phyloP scores from a whole-genome alignment of 2,888 invertebrate species.

The Microplitis manilae region DNA sequence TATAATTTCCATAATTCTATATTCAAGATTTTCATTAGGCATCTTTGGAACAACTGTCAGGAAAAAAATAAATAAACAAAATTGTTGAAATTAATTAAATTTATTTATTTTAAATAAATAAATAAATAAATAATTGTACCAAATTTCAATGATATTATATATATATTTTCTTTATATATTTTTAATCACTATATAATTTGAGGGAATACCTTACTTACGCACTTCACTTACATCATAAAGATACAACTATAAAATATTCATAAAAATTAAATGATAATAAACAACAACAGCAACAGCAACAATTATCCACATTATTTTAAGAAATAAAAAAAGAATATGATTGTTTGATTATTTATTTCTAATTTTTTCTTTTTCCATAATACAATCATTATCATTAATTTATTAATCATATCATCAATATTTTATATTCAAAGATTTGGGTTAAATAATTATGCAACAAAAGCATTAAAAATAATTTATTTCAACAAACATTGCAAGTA shows the following conservation, averaged over 20 bases:
- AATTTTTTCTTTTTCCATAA: slow-evolving; percentile 38
- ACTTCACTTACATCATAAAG: slow-evolving; percentile 38
- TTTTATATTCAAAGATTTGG: slow-evolving; percentile 49
- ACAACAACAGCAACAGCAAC: slow-evolving; percentile 37
- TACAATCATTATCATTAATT: slow-evolving; percentile 48
- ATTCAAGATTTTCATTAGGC: slow-evolving; percentile 97
- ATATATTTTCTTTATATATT: background rate
- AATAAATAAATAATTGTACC: slow-evolving; percentile 46
- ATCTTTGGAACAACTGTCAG: slow-evolving; percentile 93
- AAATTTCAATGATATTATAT: slow-evolving; percentile 1
- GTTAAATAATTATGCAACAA: slow-evolving; percentile 67
- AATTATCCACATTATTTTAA: slow-evolving; percentile 52
- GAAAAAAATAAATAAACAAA: slow-evolving; percentile 61
- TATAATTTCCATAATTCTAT: slow-evolving; percentile 99
- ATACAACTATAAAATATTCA: background rate
- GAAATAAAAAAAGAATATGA: slow-evolving; percentile 49
- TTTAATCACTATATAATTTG: slow-evolving; percentile 33
- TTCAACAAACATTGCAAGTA: slow-evolving; percentile 50
- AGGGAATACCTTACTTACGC: slow-evolving; percentile 64
- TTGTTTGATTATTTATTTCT: slow-evolving; percentile 51
- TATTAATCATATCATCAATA: slow-evolving; percentile 46
- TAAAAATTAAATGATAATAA: slow-evolving; percentile 42
- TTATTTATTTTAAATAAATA: slow-evolving; percentile 47
- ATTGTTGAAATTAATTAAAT: slow-evolving; percentile 42
- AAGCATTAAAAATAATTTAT: slow-evolving; percentile 66